phyloP scores from a whole-genome alignment of 64 coral and sea anemone genomes.

The Pocillopora damicornis region DNA sequence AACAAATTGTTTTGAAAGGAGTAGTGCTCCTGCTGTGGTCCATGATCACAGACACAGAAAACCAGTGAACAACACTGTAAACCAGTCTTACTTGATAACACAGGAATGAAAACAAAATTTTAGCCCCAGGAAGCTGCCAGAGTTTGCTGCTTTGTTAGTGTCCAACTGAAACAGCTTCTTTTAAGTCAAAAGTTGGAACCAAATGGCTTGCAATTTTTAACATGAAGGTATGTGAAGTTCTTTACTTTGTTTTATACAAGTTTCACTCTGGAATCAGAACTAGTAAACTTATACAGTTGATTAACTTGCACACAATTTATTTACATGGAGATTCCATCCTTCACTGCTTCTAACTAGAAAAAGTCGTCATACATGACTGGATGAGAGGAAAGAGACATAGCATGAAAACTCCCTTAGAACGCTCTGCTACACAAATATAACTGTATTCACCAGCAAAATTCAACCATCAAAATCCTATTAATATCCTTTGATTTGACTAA shows the following conservation, averaged over 20 bases:
- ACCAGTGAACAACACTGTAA: conserved; percentile 28
- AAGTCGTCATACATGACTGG: conserved; percentile 34
- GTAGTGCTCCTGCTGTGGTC: background rate
- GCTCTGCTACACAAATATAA: conserved; percentile 20
- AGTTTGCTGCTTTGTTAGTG: background rate
- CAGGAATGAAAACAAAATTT: conserved; percentile 33
- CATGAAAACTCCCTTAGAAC: conserved; percentile 2
- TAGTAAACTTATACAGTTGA: background rate
- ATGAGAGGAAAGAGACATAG: background rate
- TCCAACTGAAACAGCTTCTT: background rate
- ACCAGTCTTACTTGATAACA: conserved; percentile 42
- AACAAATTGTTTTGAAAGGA: conserved; percentile 15
- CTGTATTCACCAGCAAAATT: background rate
- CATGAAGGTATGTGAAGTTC: conserved; percentile 24
- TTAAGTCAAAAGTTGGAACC: background rate
- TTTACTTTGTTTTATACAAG: background rate
- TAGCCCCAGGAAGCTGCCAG: background rate
- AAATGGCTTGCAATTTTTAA: conserved; percentile 25
- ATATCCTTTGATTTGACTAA: background rate
- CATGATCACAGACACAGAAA: conserved; percentile 11
- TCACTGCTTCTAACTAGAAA: conserved; percentile 39
- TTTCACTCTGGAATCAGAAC: background rate
- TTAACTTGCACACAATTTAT: conserved; percentile 24
- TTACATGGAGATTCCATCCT: conserved; percentile 39
- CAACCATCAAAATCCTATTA: too few relatives aligned